Evolutionary conservation across 2,797 vertebrate genomes (phyloP).

Genomic region (Molossus molossus): DNA sequence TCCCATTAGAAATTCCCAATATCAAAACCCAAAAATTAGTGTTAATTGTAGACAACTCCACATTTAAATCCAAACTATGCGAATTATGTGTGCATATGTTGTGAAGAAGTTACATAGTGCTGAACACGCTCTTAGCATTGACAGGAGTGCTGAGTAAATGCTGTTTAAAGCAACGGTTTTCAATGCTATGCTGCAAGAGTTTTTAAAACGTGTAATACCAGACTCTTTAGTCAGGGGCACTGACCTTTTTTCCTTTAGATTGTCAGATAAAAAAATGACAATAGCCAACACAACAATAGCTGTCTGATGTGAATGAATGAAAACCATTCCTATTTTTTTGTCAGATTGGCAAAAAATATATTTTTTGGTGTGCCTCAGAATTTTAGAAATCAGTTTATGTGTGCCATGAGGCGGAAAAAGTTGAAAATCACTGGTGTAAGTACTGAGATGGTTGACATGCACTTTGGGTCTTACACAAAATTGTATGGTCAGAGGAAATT

Average conservation of each 20-base stretch:
- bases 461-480: constrained; percentile 22
- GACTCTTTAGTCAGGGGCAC: not conserved
- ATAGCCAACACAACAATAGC: not conserved
- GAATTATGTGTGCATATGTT: constrained; percentile 59
- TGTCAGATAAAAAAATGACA: not conserved
- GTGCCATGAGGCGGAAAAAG: not conserved
- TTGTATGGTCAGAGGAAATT: constrained; percentile 76
- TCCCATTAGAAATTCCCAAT: constrained; percentile 39
- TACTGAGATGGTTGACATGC: constrained; percentile 26
- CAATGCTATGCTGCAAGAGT: not conserved
- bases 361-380: not conserved
- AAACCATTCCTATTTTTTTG: not conserved
- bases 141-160: constrained; percentile 75
- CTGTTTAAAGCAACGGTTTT: not conserved
- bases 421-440: not conserved
- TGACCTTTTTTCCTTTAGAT: not conserved
- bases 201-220: not conserved
- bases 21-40: constrained; percentile 75
- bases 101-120: constrained; percentile 69
- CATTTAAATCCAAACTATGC: constrained; percentile 66
- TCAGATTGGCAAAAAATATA: not conserved
- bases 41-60: constrained; percentile 71
- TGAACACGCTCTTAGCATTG: constrained; percentile 74
- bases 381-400: not conserved
- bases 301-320: not conserved